Base-by-base conservation (phyloP, 2,888 invertebrate species). In the Dugesia japonica region DNA sequence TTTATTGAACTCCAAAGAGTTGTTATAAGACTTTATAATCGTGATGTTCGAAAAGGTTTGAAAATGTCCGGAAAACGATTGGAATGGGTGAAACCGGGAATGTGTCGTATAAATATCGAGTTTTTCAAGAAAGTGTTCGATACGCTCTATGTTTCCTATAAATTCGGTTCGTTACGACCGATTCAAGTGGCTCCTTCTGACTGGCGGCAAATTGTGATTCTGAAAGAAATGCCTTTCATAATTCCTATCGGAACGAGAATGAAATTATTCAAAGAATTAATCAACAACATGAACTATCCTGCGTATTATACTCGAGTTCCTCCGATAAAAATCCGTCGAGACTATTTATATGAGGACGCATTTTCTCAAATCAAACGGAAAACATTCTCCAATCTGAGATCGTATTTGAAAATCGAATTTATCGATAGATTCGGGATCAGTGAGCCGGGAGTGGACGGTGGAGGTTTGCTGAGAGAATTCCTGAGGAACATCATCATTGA, bases 301-400 rank as follows among this genome's bases (percentile, higher is more conserved):
- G 33, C 71, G n/a, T 71, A 9, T 71, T 71, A 7, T 15, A n/a
- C 23, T 7, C 71, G 71, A 71, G 13, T 42, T 42, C 13, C 71
- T 15, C 73, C 26, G 7, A 74, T 74, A 15, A 31, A 42, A n/a
- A 33, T 86, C 23, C 80, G 86, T 15, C 87, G 98, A 77, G 90
- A 91, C 80, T 92, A 93, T 86, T 87, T 98, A n/a, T 98, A 98
- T 83, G 97, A 97, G 86, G 98, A 98, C 85, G 92, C 97, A 0
- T 95, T 92, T 83, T 93, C 94, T 75, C 92, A 92, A 84, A 87
- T 97, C 1, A 91, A 93, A 0, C 88, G 89, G 0, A 91, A 91
- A 81, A 94, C 83, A 92, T 94, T 92, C 82, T 90, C 92, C 0
- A 92, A 94, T 83, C 84, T 95, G 81, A 89, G 91, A 79, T 86